Evolutionary conservation across 2,888 invertebrate genomes (phyloP).

Genomic region (Lepidochrysops patricia): DNA sequence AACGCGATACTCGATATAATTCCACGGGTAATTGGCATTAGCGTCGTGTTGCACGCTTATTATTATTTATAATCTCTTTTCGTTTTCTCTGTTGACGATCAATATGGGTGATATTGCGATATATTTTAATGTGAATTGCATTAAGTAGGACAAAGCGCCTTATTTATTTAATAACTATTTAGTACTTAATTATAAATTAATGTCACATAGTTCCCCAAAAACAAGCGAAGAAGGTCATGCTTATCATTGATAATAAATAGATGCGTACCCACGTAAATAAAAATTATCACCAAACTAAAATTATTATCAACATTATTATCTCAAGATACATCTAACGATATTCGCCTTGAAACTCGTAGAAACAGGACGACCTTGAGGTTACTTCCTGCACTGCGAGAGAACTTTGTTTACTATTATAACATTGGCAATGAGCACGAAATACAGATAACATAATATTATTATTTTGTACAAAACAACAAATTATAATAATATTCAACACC

Average conservation of each 20-base stretch:
- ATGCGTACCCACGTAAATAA: conserved; percentile 2
- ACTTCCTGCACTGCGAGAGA: conserved; percentile 64
- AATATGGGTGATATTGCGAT: neutral
- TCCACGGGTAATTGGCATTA: conserved; percentile 14
- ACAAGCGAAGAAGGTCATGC: too few relatives aligned
- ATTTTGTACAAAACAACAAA: conserved; percentile 1
- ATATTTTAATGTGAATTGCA: too few relatives aligned
- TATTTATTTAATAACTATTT: too few relatives aligned
- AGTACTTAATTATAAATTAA: too few relatives aligned
- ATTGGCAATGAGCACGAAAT: conserved; percentile 40
- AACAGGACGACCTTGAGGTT: conserved; percentile 38
- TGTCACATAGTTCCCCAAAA: too few relatives aligned
- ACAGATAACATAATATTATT: conserved; percentile 29
- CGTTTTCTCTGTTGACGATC: neutral
- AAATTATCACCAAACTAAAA: neutral
- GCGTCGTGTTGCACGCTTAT: neutral
- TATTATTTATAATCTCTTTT: conserved; percentile 14
- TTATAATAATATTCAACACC: conserved; percentile 2
- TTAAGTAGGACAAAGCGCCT: too few relatives aligned
- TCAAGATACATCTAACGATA: conserved; percentile 6
- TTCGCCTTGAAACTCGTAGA: conserved; percentile 21
- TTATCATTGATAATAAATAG: too few relatives aligned
- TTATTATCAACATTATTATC: conserved; percentile 1
- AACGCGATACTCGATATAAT: conserved; percentile 16
- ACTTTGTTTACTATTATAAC: conserved; percentile 52